Conservation (phyloP, 2,888 invertebrate species). For the Caenorhabditis sp. region DNA sequence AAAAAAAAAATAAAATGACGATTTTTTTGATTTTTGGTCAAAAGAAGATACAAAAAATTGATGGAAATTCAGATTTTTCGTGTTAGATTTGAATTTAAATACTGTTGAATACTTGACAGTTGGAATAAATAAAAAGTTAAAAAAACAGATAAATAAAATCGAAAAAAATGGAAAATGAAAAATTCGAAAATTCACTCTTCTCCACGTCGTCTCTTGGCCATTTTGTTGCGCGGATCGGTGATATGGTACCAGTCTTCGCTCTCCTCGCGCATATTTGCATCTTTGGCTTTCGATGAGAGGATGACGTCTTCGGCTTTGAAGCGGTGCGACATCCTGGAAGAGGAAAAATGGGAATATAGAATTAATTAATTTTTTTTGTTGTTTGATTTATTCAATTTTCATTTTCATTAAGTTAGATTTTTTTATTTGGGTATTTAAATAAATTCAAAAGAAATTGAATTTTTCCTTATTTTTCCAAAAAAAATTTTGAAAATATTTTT, state of each 20-base stretch:
- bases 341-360: not conserved
- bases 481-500: too few relatives aligned
- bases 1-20: too few relatives aligned
- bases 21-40: too few relatives aligned
- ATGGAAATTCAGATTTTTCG: too few relatives aligned
- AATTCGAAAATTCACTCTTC: conserved; percentile 49
- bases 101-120: too few relatives aligned
- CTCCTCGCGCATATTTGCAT: conserved; percentile 87
- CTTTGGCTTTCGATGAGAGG: conserved; percentile 79
- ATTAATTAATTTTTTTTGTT: not conserved
- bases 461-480: too few relatives aligned
- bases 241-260: conserved; percentile 97
- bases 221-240: conserved; percentile 94
- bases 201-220: conserved; percentile 93
- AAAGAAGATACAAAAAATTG: too few relatives aligned
- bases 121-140: too few relatives aligned
- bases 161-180: not conserved
- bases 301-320: conserved; percentile 79
- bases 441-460: too few relatives aligned
- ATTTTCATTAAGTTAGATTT: too few relatives aligned
- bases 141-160: not conserved
- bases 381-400: not conserved
- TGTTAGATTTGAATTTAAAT: too few relatives aligned
- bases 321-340: conserved; percentile 69
- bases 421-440: too few relatives aligned